Conservation (phyloP, 1,140 invertebrate genomes). For the Drosophila bocki region DNA sequence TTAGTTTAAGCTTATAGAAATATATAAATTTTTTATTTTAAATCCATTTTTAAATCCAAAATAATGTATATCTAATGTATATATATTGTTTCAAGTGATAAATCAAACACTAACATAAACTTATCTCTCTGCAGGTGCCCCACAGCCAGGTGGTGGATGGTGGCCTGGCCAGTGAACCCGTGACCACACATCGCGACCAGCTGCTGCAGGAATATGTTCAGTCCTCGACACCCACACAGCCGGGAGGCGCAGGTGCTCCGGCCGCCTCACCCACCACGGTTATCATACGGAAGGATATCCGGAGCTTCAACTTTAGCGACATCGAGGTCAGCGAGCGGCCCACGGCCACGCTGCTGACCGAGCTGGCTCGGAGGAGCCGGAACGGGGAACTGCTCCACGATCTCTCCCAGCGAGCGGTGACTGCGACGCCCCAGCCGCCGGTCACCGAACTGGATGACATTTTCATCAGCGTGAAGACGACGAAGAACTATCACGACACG, state of each 20-base stretch:
- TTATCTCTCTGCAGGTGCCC: constrained; percentile 29
- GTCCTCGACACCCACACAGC: constrained; percentile 53
- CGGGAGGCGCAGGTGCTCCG: constrained; percentile 51
- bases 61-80: too few species aligned
- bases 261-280: constrained; percentile 45
- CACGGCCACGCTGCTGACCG: constrained; percentile 68
- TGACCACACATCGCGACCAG: constrained; percentile 51
- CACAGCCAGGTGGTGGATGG: constrained; percentile 49
- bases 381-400: constrained; percentile 79
- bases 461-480: constrained; percentile 98
- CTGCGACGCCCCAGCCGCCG: constrained; percentile 88
- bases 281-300: constrained; percentile 84
- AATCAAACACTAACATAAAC: not conserved
- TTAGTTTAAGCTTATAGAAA: not conserved
- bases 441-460: constrained; percentile 92
- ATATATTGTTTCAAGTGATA: not conserved
- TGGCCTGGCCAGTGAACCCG: constrained; percentile 66
- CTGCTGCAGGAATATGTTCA: constrained; percentile 58
- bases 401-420: constrained; percentile 77
- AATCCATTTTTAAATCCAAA: too few species aligned
- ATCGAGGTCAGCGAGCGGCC: constrained; percentile 78
- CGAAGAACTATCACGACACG: constrained; percentile 93
- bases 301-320: constrained; percentile 84
- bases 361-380: constrained; percentile 70
- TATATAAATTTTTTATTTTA: not conserved